phyloP scores from a whole-genome alignment of 2,797 vertebrate genomes.

The Vultur gryphus region DNA sequence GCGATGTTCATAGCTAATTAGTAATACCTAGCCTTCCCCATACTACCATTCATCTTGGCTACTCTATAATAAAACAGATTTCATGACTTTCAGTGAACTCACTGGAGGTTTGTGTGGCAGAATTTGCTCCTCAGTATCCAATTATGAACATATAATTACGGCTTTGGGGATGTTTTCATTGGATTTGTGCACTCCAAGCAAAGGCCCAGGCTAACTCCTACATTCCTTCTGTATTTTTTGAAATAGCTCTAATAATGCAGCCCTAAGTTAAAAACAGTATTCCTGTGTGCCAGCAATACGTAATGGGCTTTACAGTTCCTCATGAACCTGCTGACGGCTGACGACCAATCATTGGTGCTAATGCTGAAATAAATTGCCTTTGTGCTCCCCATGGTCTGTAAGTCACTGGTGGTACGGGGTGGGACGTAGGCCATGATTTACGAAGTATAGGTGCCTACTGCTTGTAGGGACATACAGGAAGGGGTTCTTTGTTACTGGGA shows the following conservation, averaged over 20 bases:
- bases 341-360: neutral
- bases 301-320: neutral
- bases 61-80: neutral
- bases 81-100: neutral
- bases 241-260: neutral
- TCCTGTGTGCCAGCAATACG: neutral
- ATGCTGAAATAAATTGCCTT: neutral
- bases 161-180: conserved; percentile 16
- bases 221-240: neutral
- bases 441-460: neutral
- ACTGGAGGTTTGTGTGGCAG: neutral
- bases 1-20: neutral
- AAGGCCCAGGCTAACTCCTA: neutral
- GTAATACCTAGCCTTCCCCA: neutral
- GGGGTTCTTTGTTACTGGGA: too few relatives aligned
- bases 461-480: neutral
- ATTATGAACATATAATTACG: neutral
- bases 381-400: neutral
- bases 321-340: neutral
- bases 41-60: neutral
- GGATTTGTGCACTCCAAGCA: neutral
- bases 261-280: neutral
- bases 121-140: neutral
- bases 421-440: neutral
- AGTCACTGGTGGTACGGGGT: neutral